phyloP scores from a whole-genome alignment of 2,797 vertebrate species.

The Garrulus glandarius region DNA sequence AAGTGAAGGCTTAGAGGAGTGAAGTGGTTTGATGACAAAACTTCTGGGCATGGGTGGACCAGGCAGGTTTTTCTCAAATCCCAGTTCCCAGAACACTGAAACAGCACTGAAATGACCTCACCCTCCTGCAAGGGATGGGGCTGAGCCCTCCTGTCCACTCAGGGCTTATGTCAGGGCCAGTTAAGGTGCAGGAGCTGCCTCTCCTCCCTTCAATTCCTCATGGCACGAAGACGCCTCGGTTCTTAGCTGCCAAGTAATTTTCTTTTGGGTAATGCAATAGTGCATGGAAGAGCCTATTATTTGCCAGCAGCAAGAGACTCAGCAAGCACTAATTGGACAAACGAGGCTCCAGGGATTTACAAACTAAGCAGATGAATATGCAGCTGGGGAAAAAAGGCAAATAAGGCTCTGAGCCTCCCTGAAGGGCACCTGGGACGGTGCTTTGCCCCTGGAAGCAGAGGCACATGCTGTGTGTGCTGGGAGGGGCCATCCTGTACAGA shows the following conservation, averaged over 20 bases:
- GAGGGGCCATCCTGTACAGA: background rate
- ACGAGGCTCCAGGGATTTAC: slow-evolving; percentile 43
- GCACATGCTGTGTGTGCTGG: background rate
- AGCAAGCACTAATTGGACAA: slow-evolving; percentile 56
- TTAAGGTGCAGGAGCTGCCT: background rate
- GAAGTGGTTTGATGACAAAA: rapidly evolving
- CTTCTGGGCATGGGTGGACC: background rate
- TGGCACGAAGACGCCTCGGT: background rate
- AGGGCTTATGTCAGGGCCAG: background rate
- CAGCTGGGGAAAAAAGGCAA: slow-evolving; percentile 2
- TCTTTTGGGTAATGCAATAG: slow-evolving; percentile 10
- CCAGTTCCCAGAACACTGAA: background rate
- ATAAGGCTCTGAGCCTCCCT: background rate
- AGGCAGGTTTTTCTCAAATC: background rate
- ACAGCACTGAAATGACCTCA: background rate
- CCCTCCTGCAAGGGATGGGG: background rate
- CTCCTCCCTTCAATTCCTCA: background rate
- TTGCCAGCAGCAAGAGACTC: slow-evolving; percentile 31
- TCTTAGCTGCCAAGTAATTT: slow-evolving; percentile 1
- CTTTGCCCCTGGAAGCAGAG: background rate
- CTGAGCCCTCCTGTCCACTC: background rate
- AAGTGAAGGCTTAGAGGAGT: rapidly evolving
- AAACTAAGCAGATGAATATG: slow-evolving; percentile 43
- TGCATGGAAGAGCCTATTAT: background rate
- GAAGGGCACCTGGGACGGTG: background rate